Base-by-base conservation (phyloP, 92 coral and sea anemone species). In the Heteractis magnifica region DNA sequence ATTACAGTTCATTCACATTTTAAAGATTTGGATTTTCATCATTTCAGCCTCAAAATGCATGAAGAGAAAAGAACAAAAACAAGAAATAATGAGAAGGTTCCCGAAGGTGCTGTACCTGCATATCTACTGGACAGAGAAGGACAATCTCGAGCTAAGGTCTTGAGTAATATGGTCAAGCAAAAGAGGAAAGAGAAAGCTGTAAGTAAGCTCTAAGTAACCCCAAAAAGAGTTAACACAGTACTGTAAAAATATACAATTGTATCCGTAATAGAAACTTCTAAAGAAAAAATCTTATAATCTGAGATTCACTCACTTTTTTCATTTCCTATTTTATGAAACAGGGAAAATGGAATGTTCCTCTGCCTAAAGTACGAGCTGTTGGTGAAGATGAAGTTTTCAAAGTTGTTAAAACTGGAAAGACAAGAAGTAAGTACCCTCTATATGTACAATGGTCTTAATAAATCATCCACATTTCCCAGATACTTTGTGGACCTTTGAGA, bases 281-380 rank as follows among this genome's bases (percentile, higher is more conserved):
- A 34, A 34, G 44, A 34, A 34, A 34, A 34, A 0, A 34, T 34
- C 44, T 34, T 34, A 34, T 34, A 34, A 34, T 34, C 44, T 34
- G 44, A 34, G 44, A 34, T 34, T 34, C 44, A 34, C 44, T 34
- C 3, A 18, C 15, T 23, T 68, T 68, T 68, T 68, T 68, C 4
- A 0, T 26, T 68, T 23, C 10, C 9, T 10, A 8, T 7, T 23
- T 68, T 68, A 20, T 10, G 5, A 20, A 68, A 21, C 75, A 94
- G 98, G 99, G 99, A 10, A 97, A 97, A 77, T 97, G 99, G 99
- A 93, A 94, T 80, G 99, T 97, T 48, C 99, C 99, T 6, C 86
- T 97, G 21, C 98, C 99, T n/a, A 97, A 97, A 92, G 99, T 97
- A 0, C 87, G 89, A 80, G 99, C 99, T 52, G 99, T 97, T 16